phyloP scores from a whole-genome alignment of 30 jellyfish, hydroid and myxozoan genomes.

The Aurelia sp. region DNA sequence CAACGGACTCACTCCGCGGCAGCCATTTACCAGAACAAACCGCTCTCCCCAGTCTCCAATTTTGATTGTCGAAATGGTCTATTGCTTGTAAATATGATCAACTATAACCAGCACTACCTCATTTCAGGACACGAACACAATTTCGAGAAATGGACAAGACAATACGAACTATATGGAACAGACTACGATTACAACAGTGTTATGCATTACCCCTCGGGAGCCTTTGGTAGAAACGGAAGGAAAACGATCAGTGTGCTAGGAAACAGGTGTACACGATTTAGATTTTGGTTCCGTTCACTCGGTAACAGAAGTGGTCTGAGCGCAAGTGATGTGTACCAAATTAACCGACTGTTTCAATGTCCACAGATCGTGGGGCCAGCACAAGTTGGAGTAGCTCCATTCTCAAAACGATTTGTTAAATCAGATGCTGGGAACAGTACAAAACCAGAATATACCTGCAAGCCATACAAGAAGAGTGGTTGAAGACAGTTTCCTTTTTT shows the following conservation, averaged over 20 bases:
- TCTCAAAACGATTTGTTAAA: no score
- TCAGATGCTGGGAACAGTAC: no score
- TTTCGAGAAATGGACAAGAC: background rate
- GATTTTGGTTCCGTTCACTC: background rate
- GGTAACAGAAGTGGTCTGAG: slow-evolving; percentile 26
- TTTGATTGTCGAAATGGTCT: no score
- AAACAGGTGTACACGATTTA: background rate
- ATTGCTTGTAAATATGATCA: no score
- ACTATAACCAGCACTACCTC: background rate
- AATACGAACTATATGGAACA: background rate
- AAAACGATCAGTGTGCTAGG: background rate
- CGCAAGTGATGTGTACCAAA: background rate
- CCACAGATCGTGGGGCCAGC: no score
- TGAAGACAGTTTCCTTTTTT: no score
- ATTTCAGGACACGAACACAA: background rate
- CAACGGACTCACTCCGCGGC: no score
- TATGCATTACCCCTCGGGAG: slow-evolving; percentile 33
- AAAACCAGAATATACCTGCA: no score
- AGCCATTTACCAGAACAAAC: no score
- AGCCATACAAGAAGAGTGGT: no score
- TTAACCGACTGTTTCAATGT: no score
- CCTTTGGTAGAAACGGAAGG: slow-evolving; percentile 4
- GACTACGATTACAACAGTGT: slow-evolving; percentile 36
- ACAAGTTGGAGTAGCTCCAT: no score
- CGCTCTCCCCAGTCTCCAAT: background rate